A percentile compares a stretch with the other conserved stretches of the same genome.
phyloP scores from a whole-genome alignment of 2,797 vertebrate genomes.

The Oophaga sylvatica region DNA sequence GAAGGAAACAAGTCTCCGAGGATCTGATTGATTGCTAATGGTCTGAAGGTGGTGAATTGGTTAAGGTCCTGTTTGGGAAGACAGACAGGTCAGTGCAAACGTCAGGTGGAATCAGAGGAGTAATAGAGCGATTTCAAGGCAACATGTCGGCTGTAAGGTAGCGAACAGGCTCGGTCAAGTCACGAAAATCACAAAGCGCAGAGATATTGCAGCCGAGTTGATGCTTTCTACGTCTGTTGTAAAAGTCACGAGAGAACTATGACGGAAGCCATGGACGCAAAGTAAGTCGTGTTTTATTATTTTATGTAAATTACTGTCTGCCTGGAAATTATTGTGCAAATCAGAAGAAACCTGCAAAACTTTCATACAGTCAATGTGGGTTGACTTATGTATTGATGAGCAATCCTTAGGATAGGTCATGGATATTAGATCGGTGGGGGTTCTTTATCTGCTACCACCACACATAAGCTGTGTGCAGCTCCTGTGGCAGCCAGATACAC shows the following conservation, averaged over 20 bases:
- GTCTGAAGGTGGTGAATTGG: not conserved
- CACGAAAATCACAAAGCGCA: not conserved
- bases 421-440: no score
- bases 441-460: no score
- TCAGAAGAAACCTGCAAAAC: not conserved
- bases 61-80: not conserved
- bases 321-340: not conserved
- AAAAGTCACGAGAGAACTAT: not conserved
- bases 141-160: constrained; percentile 35
- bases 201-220: not conserved
- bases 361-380: not conserved
- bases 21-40: not conserved
- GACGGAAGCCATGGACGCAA: constrained; percentile 34
- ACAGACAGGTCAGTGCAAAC: not conserved
- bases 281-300: constrained; percentile 21
- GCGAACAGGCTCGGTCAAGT: not conserved
- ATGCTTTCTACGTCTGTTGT: not conserved
- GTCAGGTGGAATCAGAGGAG: not conserved
- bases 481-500: no score
- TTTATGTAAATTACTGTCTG: not conserved
- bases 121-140: not conserved
- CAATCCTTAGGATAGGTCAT: not conserved
- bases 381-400: not conserved
- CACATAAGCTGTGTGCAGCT: no score
- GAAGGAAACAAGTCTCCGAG: not conserved